Conservation (phyloP, 2,797 vertebrate species). For the Bovichtus variegatus region DNA sequence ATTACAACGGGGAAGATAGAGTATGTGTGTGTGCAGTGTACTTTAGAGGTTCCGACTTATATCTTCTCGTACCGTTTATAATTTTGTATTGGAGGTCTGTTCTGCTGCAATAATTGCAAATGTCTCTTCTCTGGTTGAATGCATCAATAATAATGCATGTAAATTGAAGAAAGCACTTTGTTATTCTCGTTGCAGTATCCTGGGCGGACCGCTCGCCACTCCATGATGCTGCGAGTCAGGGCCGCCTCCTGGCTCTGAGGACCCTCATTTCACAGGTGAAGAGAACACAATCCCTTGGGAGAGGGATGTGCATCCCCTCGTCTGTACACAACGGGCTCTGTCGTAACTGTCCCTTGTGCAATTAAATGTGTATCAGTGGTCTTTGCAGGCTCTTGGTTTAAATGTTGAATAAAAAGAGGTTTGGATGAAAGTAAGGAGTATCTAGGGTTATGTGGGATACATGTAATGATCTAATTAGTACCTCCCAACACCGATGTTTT, state of each 20-base stretch:
- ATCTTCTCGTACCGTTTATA: neutral
- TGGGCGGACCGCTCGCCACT: slow-evolving; percentile 96
- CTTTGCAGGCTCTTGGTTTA: slow-evolving; percentile 10
- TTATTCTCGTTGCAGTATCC: slow-evolving; percentile 84
- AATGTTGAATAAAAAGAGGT: slow-evolving; percentile 22
- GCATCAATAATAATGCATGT: slow-evolving; percentile 1
- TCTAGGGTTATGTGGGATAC: neutral
- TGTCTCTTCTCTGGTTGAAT: neutral
- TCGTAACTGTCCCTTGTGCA: slow-evolving; percentile 12
- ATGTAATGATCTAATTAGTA: neutral
- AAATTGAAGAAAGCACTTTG: neutral
- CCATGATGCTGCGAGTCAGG: slow-evolving; percentile 95
- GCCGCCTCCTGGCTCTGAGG: slow-evolving; percentile 93
- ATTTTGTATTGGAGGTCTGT: neutral
- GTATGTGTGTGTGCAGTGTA: neutral
- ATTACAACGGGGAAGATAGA: neutral
- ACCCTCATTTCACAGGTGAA: slow-evolving; percentile 93
- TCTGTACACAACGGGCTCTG: slow-evolving; percentile 23
- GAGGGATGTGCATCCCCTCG: slow-evolving; percentile 14
- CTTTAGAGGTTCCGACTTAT: neutral
- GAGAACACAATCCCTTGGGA: slow-evolving; percentile 27
- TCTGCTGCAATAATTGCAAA: neutral
- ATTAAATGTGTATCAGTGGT: slow-evolving; percentile 21
- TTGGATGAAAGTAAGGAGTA: neutral
- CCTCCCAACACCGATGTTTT: neutral